These are phyloP conservation scores for Gallinago solitaria DNA, from an alignment of 2,797 vertebrate genomes.

Conservation along the genomic window DNA sequence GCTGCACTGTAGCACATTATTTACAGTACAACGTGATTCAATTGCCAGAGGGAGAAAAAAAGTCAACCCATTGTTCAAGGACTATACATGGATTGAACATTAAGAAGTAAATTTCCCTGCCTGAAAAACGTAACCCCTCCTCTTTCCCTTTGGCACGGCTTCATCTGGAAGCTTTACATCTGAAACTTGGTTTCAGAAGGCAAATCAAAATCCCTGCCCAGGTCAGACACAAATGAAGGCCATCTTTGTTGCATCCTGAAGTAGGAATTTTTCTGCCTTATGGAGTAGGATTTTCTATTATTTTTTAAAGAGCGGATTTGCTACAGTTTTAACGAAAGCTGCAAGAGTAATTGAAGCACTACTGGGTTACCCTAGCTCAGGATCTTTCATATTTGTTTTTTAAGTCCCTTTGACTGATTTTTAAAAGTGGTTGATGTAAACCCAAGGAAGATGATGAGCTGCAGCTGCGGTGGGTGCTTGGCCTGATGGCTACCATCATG, in stretches of 20 bases:
- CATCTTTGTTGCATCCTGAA: not conserved
- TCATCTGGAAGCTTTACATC: constrained; percentile 12
- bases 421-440: not conserved
- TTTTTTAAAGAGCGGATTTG: not conserved
- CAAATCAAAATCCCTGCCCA: not conserved
- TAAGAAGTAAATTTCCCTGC: constrained; percentile 40
- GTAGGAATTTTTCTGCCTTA: not conserved
- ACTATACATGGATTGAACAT: constrained; percentile 29
- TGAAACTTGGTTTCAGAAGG: constrained; percentile 8
- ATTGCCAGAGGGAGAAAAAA: constrained; percentile 36
- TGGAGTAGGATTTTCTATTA: not conserved
- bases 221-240: not conserved
- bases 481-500: not conserved
- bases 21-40: constrained; percentile 50
- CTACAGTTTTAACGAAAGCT: not conserved
- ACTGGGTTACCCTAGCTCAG: not conserved
- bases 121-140: not conserved
- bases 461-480: not conserved
- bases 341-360: not conserved
- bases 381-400: not conserved
- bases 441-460: not conserved
- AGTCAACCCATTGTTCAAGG: constrained; percentile 45
- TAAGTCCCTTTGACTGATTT: not conserved
- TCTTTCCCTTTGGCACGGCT: not conserved
- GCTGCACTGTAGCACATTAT: not conserved